Evolutionary conservation across 2,888 invertebrate genomes (phyloP), one percentile per base, ranked within the genome.

Genomic region (Siphonodentalium dalli): DNA sequence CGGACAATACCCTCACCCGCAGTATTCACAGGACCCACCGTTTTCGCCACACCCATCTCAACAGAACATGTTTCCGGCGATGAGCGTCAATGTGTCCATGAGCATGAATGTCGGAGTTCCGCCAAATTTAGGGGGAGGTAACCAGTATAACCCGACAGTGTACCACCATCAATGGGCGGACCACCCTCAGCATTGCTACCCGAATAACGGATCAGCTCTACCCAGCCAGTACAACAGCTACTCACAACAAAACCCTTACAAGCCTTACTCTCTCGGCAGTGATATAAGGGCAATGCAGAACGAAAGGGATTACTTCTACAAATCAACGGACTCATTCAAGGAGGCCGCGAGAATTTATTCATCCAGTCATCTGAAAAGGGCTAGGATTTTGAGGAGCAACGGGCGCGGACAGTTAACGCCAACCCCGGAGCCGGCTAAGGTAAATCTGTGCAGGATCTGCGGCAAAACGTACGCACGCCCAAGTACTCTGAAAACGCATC

Each of bases 61-160:
- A 47, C 59, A 60, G 29, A 54, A 61, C 40, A 54, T 70, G 63
- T 92, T 92, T 79, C 93, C 94, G 53, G 90, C 93, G 73, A 95
- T 96, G 95, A 93, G 92, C 74, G 94, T 96, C 65, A 96, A 96
- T 78, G 93, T 96, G 0, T 92, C 91, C 69, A 96, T 96, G 95
- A 95, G 94, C 81, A 96, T 96, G 95, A 95, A 95, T 52, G 94
- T 95, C 90, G 93, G 93, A 54, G 83, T 85, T 50, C 82, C 84
- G 11, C 65, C 69, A 6, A 64, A 64, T 34, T 62, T 68, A 27
- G 70, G 65, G 1, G 65, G 65, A 31, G 61, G 61, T 20, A 60
- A 64, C 24, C 61, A 63, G 52, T 58, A 61, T 20, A 61, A 65
- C 28, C 63, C 63, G 2, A 45, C 51, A 8, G 40, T 40, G 24